A percentile compares a stretch with the other conserved stretches of the same genome.
phyloP scores from a whole-genome alignment of 2,888 invertebrate genomes.

The Hedychridium roseum region DNA sequence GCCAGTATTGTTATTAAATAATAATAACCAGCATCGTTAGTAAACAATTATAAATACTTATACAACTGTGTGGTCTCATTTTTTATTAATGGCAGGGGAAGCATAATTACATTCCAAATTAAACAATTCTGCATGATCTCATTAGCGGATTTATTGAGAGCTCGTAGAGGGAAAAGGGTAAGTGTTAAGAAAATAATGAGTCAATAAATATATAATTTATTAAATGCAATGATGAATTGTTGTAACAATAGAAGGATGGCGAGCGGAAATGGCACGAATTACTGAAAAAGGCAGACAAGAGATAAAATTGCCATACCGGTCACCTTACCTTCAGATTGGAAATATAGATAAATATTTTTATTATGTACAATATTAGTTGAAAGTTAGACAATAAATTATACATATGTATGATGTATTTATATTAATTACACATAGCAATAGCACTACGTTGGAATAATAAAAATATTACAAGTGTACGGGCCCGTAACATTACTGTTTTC shows the following conservation, averaged over 20 bases:
- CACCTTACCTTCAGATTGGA: conserved; percentile 54
- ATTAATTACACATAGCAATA: conserved; percentile 50
- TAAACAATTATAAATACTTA: too few species aligned
- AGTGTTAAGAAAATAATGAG: conserved; percentile 33
- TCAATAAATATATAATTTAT: conserved; percentile 65
- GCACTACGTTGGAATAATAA: conserved; percentile 60
- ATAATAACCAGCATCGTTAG: too few species aligned
- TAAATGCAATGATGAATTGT: conserved; percentile 65
- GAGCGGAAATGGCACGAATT: conserved; percentile 34
- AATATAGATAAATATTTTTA: conserved; percentile 65
- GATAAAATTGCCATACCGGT: conserved; percentile 23
- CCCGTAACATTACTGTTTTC: conserved; percentile 53
- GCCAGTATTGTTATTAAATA: too few species aligned
- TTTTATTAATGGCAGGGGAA: too few species aligned
- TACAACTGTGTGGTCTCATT: too few species aligned
- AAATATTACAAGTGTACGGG: conserved; percentile 64
- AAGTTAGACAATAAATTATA: conserved; percentile 63
- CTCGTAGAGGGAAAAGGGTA: not conserved
- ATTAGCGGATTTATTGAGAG: not conserved
- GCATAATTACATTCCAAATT: too few species aligned
- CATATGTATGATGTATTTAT: conserved; percentile 60
- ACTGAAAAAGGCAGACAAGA: conserved; percentile 38
- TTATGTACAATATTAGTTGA: conserved; percentile 63
- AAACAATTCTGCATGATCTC: too few species aligned
- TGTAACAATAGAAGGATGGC: conserved; percentile 59